Evolutionary conservation across 2,797 vertebrate genomes (phyloP).

Genomic region (Champsocephalus esox): DNA sequence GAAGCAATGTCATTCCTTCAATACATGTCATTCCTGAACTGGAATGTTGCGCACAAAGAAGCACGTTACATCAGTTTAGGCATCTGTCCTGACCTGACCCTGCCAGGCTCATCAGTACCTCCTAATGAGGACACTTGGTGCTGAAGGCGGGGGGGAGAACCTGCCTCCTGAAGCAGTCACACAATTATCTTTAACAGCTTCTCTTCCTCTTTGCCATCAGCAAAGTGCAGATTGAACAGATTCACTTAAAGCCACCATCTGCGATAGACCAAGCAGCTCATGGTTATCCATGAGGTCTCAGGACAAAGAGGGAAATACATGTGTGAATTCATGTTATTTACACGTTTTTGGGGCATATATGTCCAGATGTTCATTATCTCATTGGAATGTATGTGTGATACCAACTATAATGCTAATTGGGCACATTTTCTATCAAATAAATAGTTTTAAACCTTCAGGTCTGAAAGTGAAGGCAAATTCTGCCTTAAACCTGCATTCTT

Average conservation of each 20-base stretch:
- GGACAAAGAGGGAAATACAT: background rate
- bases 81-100: constrained; percentile 29
- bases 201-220: constrained; percentile 4
- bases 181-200: constrained; percentile 38
- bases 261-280: background rate
- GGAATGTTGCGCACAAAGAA: constrained; percentile 4
- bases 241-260: constrained; percentile 3
- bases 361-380: background rate
- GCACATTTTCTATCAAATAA: background rate
- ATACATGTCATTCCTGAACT: background rate
- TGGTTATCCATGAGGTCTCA: constrained; percentile 3
- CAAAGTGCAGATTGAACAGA: background rate
- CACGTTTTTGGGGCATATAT: no score
- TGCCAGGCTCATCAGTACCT: constrained; percentile 62
- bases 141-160: constrained; percentile 38
- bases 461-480: no score
- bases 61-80: constrained; percentile 36
- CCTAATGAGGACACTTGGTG: constrained; percentile 53
- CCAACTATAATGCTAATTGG: background rate
- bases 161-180: constrained; percentile 47
- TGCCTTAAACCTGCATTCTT: no score
- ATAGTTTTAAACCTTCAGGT: no score
- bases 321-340: background rate
- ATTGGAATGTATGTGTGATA: background rate
- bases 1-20: background rate